phyloP scores from a whole-genome alignment of 1,140 invertebrate species.

The Scaptodrosophila lebanonensis region DNA sequence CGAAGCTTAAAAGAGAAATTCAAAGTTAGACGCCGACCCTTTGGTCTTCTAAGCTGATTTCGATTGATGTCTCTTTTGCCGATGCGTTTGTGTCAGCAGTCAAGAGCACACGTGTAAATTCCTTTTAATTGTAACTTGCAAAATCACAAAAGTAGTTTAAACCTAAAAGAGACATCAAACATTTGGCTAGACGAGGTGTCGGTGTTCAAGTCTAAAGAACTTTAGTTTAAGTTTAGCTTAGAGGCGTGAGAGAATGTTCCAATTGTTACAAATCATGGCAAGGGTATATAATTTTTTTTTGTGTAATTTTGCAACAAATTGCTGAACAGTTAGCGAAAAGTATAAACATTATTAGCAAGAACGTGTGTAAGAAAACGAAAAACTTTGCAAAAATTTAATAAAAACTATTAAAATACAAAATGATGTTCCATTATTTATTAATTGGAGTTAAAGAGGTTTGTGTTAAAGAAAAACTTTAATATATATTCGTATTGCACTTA shows the following conservation, averaged over 20 bases:
- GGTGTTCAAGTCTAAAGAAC: no score
- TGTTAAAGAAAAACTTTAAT: no score
- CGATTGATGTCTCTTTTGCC: slow-evolving; percentile 1
- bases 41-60: background rate
- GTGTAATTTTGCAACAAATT: no score
- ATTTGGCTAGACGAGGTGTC: background rate
- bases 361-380: slow-evolving; percentile 29
- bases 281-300: no score
- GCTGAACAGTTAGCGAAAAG: no score
- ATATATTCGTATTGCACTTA: slow-evolving; percentile 14
- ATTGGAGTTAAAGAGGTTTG: no score
- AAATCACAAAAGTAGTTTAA: slow-evolving; percentile 1
- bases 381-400: slow-evolving; percentile 41
- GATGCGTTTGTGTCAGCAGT: background rate
- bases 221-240: no score
- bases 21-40: no score
- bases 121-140: background rate
- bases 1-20: no score
- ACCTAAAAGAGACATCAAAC: slow-evolving; percentile 1
- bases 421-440: background rate
- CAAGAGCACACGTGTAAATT: background rate
- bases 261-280: no score
- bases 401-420: slow-evolving; percentile 38
- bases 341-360: background rate
- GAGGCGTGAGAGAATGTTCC: no score